These are phyloP conservation scores for Cheumatopsyche charites DNA, from an alignment of 1,140 invertebrate species.

Conservation along the genomic window DNA sequence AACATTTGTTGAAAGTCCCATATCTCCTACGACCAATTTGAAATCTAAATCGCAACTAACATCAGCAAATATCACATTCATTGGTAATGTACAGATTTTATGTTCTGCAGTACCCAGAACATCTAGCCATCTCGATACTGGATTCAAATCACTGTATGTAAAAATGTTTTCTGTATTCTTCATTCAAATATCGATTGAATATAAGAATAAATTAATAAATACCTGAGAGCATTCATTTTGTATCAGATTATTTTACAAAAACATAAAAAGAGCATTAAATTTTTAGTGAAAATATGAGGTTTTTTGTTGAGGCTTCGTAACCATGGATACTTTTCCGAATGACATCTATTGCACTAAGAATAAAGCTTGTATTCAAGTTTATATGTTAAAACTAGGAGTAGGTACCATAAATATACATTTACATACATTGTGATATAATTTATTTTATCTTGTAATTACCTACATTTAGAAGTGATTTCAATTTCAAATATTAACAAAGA, in stretches of 20 bases:
- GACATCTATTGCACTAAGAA: too few relatives aligned
- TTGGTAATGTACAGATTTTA: conserved; percentile 55
- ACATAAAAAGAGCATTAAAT: not conserved
- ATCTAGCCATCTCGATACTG: conserved; percentile 47
- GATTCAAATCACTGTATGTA: conserved; percentile 43
- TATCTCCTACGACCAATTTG: conserved; percentile 58
- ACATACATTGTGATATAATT: too few relatives aligned
- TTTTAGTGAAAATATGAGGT: too few relatives aligned
- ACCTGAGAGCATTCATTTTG: conserved; percentile 12
- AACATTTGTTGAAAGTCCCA: conserved; percentile 54
- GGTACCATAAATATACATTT: too few relatives aligned
- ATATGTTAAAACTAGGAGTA: too few relatives aligned
- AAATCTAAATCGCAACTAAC: conserved; percentile 58
- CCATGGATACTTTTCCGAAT: not conserved
- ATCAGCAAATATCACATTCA: conserved; percentile 56
- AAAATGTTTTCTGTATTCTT: too few relatives aligned
- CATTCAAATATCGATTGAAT: too few relatives aligned
- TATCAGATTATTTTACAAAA: not conserved
- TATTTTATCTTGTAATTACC: too few relatives aligned
- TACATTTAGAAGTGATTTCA: too few relatives aligned
- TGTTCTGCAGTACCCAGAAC: conserved; percentile 55
- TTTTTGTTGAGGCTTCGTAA: not conserved
- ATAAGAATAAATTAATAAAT: not conserved
- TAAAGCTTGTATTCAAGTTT: too few relatives aligned
- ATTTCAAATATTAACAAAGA: too few relatives aligned